Evolutionary conservation across 2,113 vertebrate species (phyloP).

Genomic region (Dicentrarchus labrax): DNA sequence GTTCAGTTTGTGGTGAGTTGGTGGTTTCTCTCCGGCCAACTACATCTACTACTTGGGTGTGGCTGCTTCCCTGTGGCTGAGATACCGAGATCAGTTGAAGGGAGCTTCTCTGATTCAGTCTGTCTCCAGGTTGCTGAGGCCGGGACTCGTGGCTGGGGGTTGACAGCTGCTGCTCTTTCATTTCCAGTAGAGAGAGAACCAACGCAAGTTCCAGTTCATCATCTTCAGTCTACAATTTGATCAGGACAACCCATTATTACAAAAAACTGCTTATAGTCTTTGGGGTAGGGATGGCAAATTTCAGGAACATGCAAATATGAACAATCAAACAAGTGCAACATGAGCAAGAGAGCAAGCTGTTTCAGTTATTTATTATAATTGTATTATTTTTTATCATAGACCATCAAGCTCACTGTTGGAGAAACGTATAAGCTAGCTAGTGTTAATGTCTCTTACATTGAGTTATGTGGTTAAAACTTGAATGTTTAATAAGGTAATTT

Average conservation of each 20-base stretch:
- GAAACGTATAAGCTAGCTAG: too few species aligned
- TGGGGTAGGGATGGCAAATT: not conserved
- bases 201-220: conserved; percentile 76
- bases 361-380: too few species aligned
- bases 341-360: not conserved
- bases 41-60: not conserved
- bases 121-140: not conserved
- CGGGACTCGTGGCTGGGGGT: not conserved
- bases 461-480: too few species aligned
- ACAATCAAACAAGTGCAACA: not conserved
- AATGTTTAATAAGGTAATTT: too few species aligned
- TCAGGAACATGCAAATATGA: not conserved
- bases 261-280: not conserved
- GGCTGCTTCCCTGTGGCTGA: conserved; percentile 20
- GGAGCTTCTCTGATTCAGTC: conserved; percentile 1
- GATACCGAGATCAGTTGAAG: not conserved
- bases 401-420: too few species aligned
- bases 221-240: conserved; percentile 68
- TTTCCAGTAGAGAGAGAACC: conserved; percentile 72
- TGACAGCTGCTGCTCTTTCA: conserved; percentile 37
- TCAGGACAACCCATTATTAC: not conserved
- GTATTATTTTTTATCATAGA: too few species aligned
- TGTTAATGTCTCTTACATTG: too few species aligned
- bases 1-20: not conserved
- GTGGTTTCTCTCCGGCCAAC: not conserved